A percentile compares a stretch with the other conserved stretches of the same genome.
phyloP scores from a whole-genome alignment of 2,113 vertebrate species.

The Vombatus ursinus region DNA sequence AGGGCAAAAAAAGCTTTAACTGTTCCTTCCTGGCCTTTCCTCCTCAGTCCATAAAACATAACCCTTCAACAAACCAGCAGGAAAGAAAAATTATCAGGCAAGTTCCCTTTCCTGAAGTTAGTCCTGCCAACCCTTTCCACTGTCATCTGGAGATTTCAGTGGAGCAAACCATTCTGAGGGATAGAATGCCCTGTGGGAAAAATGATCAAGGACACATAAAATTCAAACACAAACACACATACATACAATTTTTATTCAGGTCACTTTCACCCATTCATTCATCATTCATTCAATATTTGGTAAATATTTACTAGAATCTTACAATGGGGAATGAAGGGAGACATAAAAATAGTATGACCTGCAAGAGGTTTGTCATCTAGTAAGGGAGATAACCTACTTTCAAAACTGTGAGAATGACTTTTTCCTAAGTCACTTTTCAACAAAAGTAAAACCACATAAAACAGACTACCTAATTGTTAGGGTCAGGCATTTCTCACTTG shows the following conservation, averaged over 20 bases:
- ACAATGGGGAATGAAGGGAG: neutral
- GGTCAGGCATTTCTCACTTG: neutral
- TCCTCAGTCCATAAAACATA: neutral
- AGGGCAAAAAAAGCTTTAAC: too few relatives aligned
- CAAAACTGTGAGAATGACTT: neutral
- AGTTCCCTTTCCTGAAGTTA: neutral
- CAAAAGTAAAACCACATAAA: neutral
- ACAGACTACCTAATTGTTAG: neutral
- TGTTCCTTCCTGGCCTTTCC: neutral
- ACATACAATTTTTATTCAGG: neutral
- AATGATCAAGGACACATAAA: neutral
- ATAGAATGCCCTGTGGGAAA: neutral
- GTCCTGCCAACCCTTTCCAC: neutral
- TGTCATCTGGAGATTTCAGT: neutral
- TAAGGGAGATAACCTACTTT: neutral
- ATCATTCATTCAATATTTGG: neutral
- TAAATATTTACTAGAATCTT: neutral
- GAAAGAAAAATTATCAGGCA: rapidly evolving
- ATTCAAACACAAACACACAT: neutral
- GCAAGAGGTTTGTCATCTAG: neutral
- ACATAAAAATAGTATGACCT: rapidly evolving
- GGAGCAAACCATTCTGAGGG: neutral
- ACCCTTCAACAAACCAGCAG: neutral
- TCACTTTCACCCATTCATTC: neutral
- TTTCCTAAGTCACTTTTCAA: neutral